Base-by-base conservation (phyloP, 2,113 vertebrate species). In the Archilochus colubris region DNA sequence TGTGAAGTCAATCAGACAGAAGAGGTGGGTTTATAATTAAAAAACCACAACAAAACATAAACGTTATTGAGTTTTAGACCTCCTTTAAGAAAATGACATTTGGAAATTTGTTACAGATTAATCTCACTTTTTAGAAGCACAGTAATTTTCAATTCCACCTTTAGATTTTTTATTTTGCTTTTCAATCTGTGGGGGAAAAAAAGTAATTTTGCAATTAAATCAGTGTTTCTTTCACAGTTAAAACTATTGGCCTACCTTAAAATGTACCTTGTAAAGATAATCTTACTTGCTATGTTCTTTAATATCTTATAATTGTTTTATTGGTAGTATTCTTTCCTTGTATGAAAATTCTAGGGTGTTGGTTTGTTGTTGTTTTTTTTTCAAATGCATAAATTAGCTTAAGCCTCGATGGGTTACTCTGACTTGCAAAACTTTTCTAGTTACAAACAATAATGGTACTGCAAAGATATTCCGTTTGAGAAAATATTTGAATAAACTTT, bases 401-500 rank as follows among this genome's bases (percentile, higher is more conserved):
- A 95, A 95, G 64, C 83, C 82, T 96, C 96, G 78, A 6, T 86
- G 91, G 93, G 79, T 96, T 97, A 67, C 82, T 96, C 67, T 91
- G 86, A 90, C 92, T 97, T 86, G 24, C 96, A 96, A 94, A 91
- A 64, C 80, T 97, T 96, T 96, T 94, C 86, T 86, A 92, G 93
- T 97, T 92, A 46, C 91, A 96, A 95, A 86, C 93, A 95, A 97
- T 97, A 97, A 97, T 97, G 96, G 97, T 97, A 89, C 58, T 94
- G 95, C 44, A 93, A 96, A 96, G 91, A 95, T 95, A 97, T 97
- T 97, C 77, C 86, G 93, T 97, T 97, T 69, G 85, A 97, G 82
- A 96, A 97, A 98, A 98, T 97, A 98, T 97, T 97, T 96, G 97
- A 98, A 98, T 98, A 98, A 97, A 96, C 89, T 97, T 98, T 95